Evolutionary conservation across 2,888 invertebrate species (phyloP), one percentile per base, ranked within the genome.

Genomic region (Megalurothrips usitatus): DNA sequence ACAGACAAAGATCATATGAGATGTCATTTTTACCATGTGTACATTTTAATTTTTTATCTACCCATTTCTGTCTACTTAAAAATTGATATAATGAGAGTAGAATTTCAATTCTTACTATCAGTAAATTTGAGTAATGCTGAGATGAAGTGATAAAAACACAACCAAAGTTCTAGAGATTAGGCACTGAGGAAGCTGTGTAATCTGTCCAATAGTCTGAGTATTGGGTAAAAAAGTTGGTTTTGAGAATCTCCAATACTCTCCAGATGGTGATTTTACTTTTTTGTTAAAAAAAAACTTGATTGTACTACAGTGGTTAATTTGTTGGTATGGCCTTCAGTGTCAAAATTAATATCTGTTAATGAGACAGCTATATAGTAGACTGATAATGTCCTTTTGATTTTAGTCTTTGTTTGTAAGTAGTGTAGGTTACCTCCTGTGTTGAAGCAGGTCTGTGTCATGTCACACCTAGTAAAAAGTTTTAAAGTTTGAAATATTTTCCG

Each of bases 151-250:
- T 75, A 75, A 75, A 26, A 75, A 75, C 12, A 75, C 68, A 75
- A 75, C 68, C 68, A 75, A 75, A 75, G 68, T 75, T 75, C 68
- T 75, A 75, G 68, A 75, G 68, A 75, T 75, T 75, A 75, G 68
- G 68, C 68, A 26, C 68, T 26, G 26, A 75, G 68, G 26, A 75
- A 75, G 68, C 26, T 75, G 23, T 6, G 23, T 23, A 75, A 23
- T 75, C 68, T 75, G 68, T 75, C 26, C 26, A 75, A 75, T 75
- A 75, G 68, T 75, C 26, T 23, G 23, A 75, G 26, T 75, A 26
- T 75, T 26, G 9, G 68, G 23, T 75, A 75, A 26, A 26, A 12
- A 75, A 26, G 11, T 75, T 75, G 68, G 68, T 75, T 75, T 75
- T 26, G 12, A 43, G 6, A 43, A 43, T 43, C 34, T 43, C 3